A percentile compares a stretch with the other conserved stretches of the same genome.
Evolutionary conservation across 1,140 invertebrate species (phyloP).

Genomic region (Neodiprion pinetum): DNA sequence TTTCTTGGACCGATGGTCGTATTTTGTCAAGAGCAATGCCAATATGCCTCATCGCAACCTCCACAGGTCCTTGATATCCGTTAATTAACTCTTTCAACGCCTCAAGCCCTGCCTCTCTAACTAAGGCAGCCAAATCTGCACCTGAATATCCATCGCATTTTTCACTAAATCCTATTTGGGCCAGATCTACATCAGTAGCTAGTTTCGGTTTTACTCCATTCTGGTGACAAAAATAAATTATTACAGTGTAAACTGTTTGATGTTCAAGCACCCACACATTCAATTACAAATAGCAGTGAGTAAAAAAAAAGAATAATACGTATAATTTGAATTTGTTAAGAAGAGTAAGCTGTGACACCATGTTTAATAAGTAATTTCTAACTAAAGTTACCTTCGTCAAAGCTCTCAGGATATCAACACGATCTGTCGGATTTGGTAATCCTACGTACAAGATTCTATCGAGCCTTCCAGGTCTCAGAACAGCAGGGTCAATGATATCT

Average conservation of each 20-base stretch:
- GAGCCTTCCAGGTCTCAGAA: constrained; percentile 91
- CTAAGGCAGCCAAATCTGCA: constrained; percentile 88
- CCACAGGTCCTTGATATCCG: constrained; percentile 39
- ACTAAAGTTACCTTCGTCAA: constrained; percentile 80
- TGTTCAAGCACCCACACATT: too few species aligned
- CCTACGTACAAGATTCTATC: constrained; percentile 96
- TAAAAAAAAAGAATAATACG: constrained; percentile 15
- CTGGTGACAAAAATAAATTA: constrained; percentile 51
- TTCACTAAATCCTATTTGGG: constrained; percentile 69
- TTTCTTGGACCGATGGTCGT: constrained; percentile 79
- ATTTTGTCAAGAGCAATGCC: constrained; percentile 75
- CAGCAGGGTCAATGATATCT: constrained; percentile 96
- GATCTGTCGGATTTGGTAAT: constrained; percentile 80
- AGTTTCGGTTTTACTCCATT: constrained; percentile 80
- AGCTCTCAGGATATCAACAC: constrained; percentile 88
- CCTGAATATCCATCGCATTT: constrained; percentile 86
- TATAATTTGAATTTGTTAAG: constrained; percentile 13
- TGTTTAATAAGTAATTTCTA: constrained; percentile 9
- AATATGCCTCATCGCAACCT: constrained; percentile 66
- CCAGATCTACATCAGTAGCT: constrained; percentile 78
- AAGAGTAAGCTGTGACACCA: too few species aligned
- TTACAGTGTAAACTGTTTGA: background rate
- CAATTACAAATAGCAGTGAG: background rate
- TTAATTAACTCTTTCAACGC: constrained; percentile 74
- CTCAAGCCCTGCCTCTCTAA: constrained; percentile 82